Evolutionary conservation across 2,113 vertebrate genomes (phyloP), one percentile per base, ranked within the genome.

Genomic region (Plestiodon gilberti): DNA sequence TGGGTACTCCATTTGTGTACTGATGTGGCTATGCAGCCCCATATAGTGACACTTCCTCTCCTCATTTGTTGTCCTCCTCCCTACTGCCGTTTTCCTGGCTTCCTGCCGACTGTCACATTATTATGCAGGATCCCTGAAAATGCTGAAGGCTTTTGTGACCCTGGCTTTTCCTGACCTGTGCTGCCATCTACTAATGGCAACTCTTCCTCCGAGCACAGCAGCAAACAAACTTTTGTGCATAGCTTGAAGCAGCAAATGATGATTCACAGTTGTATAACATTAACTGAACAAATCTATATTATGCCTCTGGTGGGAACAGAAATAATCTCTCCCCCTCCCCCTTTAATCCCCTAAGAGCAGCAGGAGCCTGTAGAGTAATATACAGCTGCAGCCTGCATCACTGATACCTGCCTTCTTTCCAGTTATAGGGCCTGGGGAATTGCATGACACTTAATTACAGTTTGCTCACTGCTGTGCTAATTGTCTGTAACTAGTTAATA

Each of bases 401-500:
- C 30, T 43, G 40, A 2, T 81, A n/a, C 71, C 57, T 90, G 76
- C 65, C 77, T 89, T 67, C 67, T 35, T 89, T 69, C 10, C 40
- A 33, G 90, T 15, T 5, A 65, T 48, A 84, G 81, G 61, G 74
- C 69, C 59, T 88, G 89, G 89, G 84, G 74, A 90, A 93, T 71
- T 91, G 43, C 81, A 62, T 13, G 84, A 28, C 28, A 84, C 59
- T 81, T 83, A 83, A 90, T 30, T 90, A 35, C 4, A 82, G 23
- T 82, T 67, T 82, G 67, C 84, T 92, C 82, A 65, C 76, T 92
- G 70, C 78, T 94, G 43, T 55, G 92, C 87, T 90, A 86, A 84
- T 82, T 87, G 75, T 61, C 61, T 73, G 65, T 94, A 94, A 89
- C 84, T 94, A 81, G 55, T 89, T 93, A 93, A 94, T 91, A 87